Base-by-base conservation (phyloP, 2,888 invertebrate genomes). In the Bedellia somnulentella region DNA sequence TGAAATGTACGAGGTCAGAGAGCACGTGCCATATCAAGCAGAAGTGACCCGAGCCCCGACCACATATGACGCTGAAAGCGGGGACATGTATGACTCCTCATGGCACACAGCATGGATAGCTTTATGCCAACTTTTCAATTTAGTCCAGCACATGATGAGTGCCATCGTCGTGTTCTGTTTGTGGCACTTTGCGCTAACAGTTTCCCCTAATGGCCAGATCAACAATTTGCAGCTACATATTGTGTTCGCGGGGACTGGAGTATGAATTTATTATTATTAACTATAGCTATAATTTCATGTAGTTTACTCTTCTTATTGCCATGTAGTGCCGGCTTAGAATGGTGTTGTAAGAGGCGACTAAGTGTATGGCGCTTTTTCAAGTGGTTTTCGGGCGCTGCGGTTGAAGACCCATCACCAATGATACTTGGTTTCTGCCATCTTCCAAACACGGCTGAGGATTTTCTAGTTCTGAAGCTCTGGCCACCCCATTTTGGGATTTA, bases 221-320 rank as follows among this genome's bases (percentile, higher is more conserved):
- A 68, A 52, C 32, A 75, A 71, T 38, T 42, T 73, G 36, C 68
- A 76, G 38, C 43, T 76, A 34, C 77, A 77, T 41, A 70, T 77
- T 8, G 55, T 71, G 32, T 66, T 76, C 36, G 71, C 73, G 13
- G 75, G 75, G 33, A 71, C 76, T 30, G 77, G 77, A 32, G 77
- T 77, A 70, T 34, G 73, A 37, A 36, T 15, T 15, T 22, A 16
- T 28, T 27, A 15, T 14, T 25, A 18, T 18, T 18, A 18, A 6
- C 18, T 18, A 12, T 16, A 31, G 9, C 10, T 29, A 29, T 31
- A 13, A 6, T 35, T 25, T 11, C 15, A 22, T 16, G 21, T 6
- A 18, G 18, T 18, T 18, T 18, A 18, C 18, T 18, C 9, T 6
- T 12, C 24, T 10, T 27, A 15, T n/a, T n/a, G n/a, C n/a, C n/a